Conservation (phyloP, 2,113 vertebrate genomes). For the Oriolus oriolus region DNA sequence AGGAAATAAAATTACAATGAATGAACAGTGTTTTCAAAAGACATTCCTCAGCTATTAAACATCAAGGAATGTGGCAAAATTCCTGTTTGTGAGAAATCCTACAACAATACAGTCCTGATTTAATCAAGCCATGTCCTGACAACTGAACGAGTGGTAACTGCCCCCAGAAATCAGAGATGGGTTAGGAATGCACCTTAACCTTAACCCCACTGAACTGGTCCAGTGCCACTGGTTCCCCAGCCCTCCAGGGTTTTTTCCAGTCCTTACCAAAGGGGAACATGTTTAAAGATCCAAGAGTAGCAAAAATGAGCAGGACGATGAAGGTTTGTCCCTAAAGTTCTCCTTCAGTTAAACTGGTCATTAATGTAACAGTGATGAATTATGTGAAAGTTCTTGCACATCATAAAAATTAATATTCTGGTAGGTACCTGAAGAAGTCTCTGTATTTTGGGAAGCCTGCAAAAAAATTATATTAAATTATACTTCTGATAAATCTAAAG, state of each 20-base stretch:
- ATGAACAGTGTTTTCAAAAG: neutral
- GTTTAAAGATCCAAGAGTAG: neutral
- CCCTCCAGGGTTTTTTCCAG: neutral
- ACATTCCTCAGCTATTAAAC: neutral
- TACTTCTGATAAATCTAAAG: neutral
- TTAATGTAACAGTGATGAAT: neutral
- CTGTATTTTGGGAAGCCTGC: conserved; percentile 29
- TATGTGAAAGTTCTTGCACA: neutral
- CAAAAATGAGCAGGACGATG: neutral
- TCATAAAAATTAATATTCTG: neutral
- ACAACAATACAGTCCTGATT: neutral
- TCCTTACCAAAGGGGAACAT: neutral
- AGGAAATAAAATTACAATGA: neutral
- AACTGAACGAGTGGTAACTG: neutral
- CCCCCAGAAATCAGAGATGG: neutral
- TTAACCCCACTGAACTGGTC: no score
- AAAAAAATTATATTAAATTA: neutral
- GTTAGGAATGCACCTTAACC: neutral
- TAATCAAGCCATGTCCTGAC: neutral
- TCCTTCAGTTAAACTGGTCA: neutral
- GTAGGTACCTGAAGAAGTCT: conserved; percentile 56
- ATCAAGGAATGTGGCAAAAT: neutral
- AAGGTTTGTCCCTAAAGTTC: neutral
- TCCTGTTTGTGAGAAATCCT: neutral
- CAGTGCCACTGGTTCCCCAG: neutral